A percentile compares a stretch with the other conserved stretches of the same genome.
Conservation (phyloP, 2,888 invertebrate genomes). For the Xylota segnis region DNA sequence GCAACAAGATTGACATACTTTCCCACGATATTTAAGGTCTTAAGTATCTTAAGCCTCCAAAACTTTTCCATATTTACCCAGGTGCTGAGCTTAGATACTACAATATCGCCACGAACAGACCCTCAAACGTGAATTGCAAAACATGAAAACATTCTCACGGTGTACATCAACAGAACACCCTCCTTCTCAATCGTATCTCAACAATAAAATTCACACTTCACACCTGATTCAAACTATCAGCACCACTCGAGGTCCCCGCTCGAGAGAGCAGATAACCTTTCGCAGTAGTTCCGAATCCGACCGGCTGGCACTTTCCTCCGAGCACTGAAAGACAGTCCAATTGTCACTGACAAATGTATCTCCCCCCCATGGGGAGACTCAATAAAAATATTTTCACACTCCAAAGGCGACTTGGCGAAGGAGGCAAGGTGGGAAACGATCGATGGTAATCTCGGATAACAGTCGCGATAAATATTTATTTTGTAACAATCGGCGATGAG, state of each 20-base stretch:
- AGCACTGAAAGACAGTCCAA: constrained; percentile 53
- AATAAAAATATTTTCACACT: constrained; percentile 73
- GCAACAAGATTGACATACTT: constrained; percentile 18
- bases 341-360: constrained; percentile 69
- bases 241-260: constrained; percentile 20
- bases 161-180: constrained; percentile 35
- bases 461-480: constrained; percentile 69
- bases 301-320: constrained; percentile 23
- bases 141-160: constrained; percentile 54
- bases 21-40: constrained; percentile 19
- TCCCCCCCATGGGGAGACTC: constrained; percentile 59
- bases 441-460: constrained; percentile 55
- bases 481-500: constrained; percentile 27
- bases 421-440: constrained; percentile 31
- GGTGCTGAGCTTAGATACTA: constrained; percentile 45
- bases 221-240: constrained; percentile 68
- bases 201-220: constrained; percentile 39
- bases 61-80: constrained; percentile 68
- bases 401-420: constrained; percentile 36
- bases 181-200: constrained; percentile 3
- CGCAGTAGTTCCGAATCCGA: constrained; percentile 55
- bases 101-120: background rate
- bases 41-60: background rate
- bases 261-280: constrained; percentile 53
- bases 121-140: constrained; percentile 6